Conservation (phyloP, 2,888 invertebrate species). For the Oasisia sp. region DNA sequence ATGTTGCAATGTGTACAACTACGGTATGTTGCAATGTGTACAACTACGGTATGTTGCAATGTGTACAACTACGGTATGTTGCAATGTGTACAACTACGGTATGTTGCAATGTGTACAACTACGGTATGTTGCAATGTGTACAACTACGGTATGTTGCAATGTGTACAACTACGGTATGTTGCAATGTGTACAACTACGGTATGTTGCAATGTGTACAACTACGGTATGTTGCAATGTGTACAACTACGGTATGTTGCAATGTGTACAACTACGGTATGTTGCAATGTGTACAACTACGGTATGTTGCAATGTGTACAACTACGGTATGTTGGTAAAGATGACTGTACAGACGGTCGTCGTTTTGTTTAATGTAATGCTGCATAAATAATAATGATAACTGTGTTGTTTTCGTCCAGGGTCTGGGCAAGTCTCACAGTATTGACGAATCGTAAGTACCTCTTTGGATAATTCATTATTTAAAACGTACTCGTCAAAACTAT, state of each 20-base stretch:
- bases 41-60: not conserved
- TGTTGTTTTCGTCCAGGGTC: not conserved
- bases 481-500: not conserved
- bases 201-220: not conserved
- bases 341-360: not conserved
- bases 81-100: too few species aligned
- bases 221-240: not conserved
- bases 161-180: not conserved
- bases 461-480: not conserved
- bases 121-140: not conserved
- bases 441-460: not conserved
- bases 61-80: not conserved
- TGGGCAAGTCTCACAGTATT: slow-evolving; percentile 3
- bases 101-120: not conserved
- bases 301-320: too few species aligned
- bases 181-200: too few species aligned
- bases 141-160: not conserved
- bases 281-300: too few species aligned
- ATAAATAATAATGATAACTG: not conserved
- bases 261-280: not conserved
- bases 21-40: not conserved
- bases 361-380: not conserved
- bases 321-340: not conserved
- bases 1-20: not conserved
- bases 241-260: not conserved